Evolutionary conservation across 2,797 vertebrate genomes (phyloP), one percentile per base, ranked within the genome.

Genomic region (Cirrhinus mrigala): DNA sequence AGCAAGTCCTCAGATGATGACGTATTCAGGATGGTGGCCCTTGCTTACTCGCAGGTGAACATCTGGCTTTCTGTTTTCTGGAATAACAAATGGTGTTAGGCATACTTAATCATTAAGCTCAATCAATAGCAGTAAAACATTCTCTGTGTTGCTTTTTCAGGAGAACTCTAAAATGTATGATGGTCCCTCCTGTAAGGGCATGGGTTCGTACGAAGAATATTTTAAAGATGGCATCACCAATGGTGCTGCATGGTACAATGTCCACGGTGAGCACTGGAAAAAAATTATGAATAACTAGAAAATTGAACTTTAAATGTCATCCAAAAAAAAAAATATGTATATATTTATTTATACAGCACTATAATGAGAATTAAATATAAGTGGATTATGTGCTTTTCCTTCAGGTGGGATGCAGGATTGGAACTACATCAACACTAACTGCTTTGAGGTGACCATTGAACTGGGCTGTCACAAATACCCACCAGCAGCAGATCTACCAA

Each of bases 391-490:
- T 6, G 9, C 37, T 46, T 82, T 76, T 71, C n/a, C 33, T 75
- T 24, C 91, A 99, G 98, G 98, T 89, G 98, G 98, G 50, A 99
- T 99, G 98, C 98, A 99, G 90, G 98, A 99, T 94, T 99, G 98
- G 98, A 99, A 99, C 93, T 99, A 99, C 90, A 76, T 99, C 15
- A 96, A 99, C 89, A 98, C 98, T 14, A 99, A 99, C 93, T 99
- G 98, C 90, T 99, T 99, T 92, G 98, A 99, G 93, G 97, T 99
- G 89, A 99, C 98, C 74, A 97, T 99, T 33, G 98, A 99, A 93
- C 88, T 98, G 89, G 96, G 98, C 87, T 99, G 98, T 91, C 90
- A 96, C 68, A 99, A 99, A 91, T 99, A 97, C 50, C 98, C 98
- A 0, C 70, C 54, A 85, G 96, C 96, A 16, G 90, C 92, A 52